Evolutionary conservation across 2,888 invertebrate species (phyloP).

Genomic region (Ophion obscuratus): DNA sequence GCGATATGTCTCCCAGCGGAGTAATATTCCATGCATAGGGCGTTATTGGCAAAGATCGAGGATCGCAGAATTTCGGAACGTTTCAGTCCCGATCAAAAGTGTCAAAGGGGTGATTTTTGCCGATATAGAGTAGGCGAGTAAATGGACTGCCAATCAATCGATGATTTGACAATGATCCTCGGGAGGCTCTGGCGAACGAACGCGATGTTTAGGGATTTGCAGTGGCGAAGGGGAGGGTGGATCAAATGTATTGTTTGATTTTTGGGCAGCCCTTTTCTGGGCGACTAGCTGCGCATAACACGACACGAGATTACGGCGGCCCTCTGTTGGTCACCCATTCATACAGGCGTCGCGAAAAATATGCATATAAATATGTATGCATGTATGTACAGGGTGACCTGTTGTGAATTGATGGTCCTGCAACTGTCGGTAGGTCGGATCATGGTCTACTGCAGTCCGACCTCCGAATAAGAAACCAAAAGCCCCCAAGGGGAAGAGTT

Average conservation of each 20-base stretch:
- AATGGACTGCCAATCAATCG: constrained; percentile 43
- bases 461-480: no score
- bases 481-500: no score
- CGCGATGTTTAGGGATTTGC: constrained; percentile 16
- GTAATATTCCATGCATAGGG: constrained; percentile 6
- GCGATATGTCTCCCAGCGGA: constrained; percentile 10
- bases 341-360: constrained; percentile 43
- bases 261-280: constrained; percentile 34
- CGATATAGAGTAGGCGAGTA: constrained; percentile 19
- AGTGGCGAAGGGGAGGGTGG: constrained; percentile 30
- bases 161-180: constrained; percentile 50
- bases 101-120: constrained; percentile 4
- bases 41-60: constrained; percentile 20
- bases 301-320: constrained; percentile 8
- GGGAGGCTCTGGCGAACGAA: not conserved
- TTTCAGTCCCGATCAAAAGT: no score
- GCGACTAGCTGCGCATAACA: not conserved
- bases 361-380: constrained; percentile 24
- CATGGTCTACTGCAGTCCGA: no score
- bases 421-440: no score
- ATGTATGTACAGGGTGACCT: no score
- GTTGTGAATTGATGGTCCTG: no score
- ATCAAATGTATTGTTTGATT: constrained; percentile 39
- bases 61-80: not conserved
- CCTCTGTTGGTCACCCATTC: constrained; percentile 24